Evolutionary conservation across 1,140 invertebrate genomes (phyloP).

Genomic region (Aethina tumida): DNA sequence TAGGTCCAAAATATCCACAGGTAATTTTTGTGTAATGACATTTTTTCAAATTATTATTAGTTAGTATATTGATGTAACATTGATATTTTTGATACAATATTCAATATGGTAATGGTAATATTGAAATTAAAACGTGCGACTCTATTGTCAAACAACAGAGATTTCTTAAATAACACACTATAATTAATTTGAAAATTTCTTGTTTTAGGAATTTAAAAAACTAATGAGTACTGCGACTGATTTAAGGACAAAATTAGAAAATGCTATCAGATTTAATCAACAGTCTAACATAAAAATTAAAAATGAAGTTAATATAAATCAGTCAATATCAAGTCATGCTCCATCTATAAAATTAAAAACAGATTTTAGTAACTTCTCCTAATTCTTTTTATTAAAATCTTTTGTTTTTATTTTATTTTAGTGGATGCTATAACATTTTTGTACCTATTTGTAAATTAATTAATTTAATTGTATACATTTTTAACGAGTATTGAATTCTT

Average conservation of each 20-base stretch:
- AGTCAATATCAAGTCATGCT: conserved; percentile 46
- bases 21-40: too few species aligned
- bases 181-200: conserved; percentile 2
- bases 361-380: conserved; percentile 88
- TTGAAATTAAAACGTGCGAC: too few species aligned
- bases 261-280: conserved; percentile 69
- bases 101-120: too few species aligned
- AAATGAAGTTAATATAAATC: conserved; percentile 31
- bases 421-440: too few species aligned
- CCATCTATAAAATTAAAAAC: conserved; percentile 91
- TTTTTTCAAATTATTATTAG: too few species aligned
- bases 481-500: too few species aligned
- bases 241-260: conserved; percentile 71
- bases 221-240: conserved; percentile 76
- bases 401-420: too few species aligned
- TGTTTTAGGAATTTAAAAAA: conserved; percentile 74
- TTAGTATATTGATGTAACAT: conserved; percentile 1
- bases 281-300: conserved; percentile 40
- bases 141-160: conserved; percentile 1
- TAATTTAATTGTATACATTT: too few species aligned
- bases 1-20: conserved; percentile 84
- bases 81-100: conserved; percentile 2
- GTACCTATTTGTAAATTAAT: too few species aligned
- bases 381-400: too few species aligned
- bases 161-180: background rate